Base-by-base conservation (phyloP, 2,113 vertebrate genomes). In the Amazona guildingii region DNA sequence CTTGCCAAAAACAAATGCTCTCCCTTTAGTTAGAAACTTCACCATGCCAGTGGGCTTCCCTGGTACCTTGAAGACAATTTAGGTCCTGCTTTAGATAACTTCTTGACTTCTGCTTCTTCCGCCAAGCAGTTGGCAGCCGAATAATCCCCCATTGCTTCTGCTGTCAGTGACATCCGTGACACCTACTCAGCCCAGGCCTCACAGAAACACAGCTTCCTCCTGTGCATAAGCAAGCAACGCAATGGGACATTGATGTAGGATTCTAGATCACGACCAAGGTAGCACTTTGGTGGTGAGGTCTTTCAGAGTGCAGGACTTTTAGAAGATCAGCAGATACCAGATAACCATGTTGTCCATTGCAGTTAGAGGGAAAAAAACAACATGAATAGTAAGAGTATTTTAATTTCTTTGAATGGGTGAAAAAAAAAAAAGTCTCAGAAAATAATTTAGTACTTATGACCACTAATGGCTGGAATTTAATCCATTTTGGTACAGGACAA, bases 111-210 rank as follows among this genome's bases (percentile, higher is more conserved):
- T 73, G 23, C 49, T 68, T 76, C 46, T 92, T 80, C 63, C 88
- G 81, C 63, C 87, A 61, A 76, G 33, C 70, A 81, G 39, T 9
- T 63, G 51, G 57, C 59, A 85, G 69, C 37, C 5, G 4, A 16
- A 75, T 17, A 19, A 79, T 28, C 10, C 35, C 27, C 51, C 2
- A 2, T 7, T 0, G 0, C 62, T 52, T 41, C 46, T 0, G 0
- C 37, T 83, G 19, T 46, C 43, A 92, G 74, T 44, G 75, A n/a
- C 24, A 51, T 28, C 74, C 10, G 7, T 13, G 54, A 11, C 12
- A 12, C 5, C 4, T 44, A 52, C 52, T 63, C 5, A 11, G 12
- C 15, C 19, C 28, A n/a, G 18, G 28, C 49, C 43, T 11, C 77
- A 75, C 4, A 41, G 61, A 75, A 84, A 87, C 21, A 73, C 16